Evolutionary conservation across 2,113 vertebrate genomes (phyloP).

Genomic region (Microcebus ravelobensis): DNA sequence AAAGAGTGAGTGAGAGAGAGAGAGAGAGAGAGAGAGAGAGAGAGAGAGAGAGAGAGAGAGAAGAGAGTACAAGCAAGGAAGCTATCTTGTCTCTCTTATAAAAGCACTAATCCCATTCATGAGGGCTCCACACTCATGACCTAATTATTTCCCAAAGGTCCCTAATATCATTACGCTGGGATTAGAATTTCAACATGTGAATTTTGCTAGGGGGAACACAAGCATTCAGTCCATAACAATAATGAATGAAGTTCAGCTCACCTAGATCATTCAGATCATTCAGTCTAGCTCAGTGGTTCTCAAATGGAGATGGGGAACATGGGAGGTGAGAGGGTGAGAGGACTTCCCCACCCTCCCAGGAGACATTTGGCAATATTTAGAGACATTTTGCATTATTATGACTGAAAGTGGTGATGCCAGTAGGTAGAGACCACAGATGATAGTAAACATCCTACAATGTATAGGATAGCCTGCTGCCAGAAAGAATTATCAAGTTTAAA

Average conservation of each 20-base stretch:
- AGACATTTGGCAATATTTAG: background rate
- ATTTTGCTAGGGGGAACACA: background rate
- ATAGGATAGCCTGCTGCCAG: too few species aligned
- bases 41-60: too few species aligned
- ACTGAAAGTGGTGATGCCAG: background rate
- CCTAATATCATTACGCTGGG: background rate
- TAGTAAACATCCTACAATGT: background rate
- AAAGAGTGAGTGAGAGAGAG: too few species aligned
- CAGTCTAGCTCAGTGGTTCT: background rate
- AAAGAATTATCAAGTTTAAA: background rate
- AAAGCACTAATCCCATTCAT: background rate
- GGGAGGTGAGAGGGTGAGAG: too few species aligned
- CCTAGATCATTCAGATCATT: background rate
- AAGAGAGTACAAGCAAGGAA: background rate
- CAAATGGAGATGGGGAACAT: background rate
- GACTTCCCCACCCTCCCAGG: accelerated
- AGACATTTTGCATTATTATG: background rate
- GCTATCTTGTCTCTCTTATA: background rate
- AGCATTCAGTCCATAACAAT: background rate
- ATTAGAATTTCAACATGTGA: background rate
- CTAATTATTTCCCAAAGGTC: background rate
- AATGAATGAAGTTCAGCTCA: background rate
- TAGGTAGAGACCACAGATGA: background rate
- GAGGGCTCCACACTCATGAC: background rate
- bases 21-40: too few species aligned